These are phyloP conservation scores for Zapornia atra DNA, from an alignment of 2,113 vertebrate species.

Conservation along the genomic window DNA sequence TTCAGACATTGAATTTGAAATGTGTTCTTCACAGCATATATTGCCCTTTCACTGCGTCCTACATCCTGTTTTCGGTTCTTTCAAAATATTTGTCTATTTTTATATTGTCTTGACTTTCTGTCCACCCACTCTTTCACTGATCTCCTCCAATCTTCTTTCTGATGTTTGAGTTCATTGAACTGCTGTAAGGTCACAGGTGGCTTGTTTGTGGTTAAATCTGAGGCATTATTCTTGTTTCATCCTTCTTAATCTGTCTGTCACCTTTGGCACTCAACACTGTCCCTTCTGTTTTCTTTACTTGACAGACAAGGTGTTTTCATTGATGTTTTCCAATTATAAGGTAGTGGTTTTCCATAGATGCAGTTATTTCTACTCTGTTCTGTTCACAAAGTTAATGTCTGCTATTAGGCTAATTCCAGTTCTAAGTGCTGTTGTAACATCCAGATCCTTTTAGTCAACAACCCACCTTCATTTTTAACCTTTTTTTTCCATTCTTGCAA, in stretches of 20 bases:
- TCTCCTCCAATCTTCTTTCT: neutral
- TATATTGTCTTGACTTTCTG: neutral
- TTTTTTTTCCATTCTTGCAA: neutral
- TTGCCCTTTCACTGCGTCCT: neutral
- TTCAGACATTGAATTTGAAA: neutral
- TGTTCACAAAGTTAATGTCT: neutral
- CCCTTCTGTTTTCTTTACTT: neutral
- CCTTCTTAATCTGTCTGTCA: neutral
- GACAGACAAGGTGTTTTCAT: neutral
- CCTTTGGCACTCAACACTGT: neutral
- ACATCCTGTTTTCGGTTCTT: neutral
- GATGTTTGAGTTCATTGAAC: neutral
- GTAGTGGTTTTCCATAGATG: neutral
- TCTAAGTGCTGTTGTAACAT: neutral
- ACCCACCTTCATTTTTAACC: neutral
- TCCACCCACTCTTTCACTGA: neutral
- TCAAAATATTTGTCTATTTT: constrained; percentile 52
- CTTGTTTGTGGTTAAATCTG: neutral
- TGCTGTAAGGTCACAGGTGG: constrained; percentile 19
- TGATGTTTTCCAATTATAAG: neutral
- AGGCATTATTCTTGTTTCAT: neutral
- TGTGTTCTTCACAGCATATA: neutral
- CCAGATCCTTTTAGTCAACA: neutral
- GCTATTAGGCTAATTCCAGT: neutral
- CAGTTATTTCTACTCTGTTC: neutral